A percentile compares a stretch with the other conserved stretches of the same genome.
phyloP scores from a whole-genome alignment of 2,888 invertebrate genomes.

The Pteria penguin region DNA sequence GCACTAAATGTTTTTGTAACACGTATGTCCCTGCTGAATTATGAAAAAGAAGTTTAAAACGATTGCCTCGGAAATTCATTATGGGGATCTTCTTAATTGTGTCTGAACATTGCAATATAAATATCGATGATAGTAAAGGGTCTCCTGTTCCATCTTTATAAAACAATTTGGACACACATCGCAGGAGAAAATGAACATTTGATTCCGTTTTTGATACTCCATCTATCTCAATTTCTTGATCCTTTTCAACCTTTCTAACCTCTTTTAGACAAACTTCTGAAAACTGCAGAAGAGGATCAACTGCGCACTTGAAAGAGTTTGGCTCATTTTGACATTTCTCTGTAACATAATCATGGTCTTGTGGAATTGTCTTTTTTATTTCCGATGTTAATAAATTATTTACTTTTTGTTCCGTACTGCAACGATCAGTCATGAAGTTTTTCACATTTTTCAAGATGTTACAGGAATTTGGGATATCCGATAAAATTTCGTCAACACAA shows the following conservation, averaged over 20 bases:
- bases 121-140: neutral
- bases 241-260: neutral
- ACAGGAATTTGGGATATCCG: neutral
- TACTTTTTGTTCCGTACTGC: constrained; percentile 13
- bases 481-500: neutral
- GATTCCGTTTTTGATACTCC: neutral
- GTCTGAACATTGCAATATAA: neutral
- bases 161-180: constrained; percentile 5
- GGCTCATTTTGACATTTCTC: neutral
- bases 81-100: constrained; percentile 2
- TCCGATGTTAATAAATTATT: neutral
- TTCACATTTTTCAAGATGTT: neutral
- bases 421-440: constrained; percentile 26
- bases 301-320: neutral
- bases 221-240: neutral
- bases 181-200: neutral
- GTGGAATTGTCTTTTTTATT: neutral
- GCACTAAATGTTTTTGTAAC: neutral
- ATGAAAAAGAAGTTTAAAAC: constrained; percentile 23
- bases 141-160: constrained; percentile 21
- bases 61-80: constrained; percentile 6
- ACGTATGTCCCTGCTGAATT: constrained; percentile 27
- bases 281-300: neutral
- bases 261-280: neutral
- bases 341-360: neutral